Percentiles rank a stretch among this genome's conserved stretches.
phyloP scores from a whole-genome alignment of 2,888 invertebrate species.

The Bellardia bayeri region DNA sequence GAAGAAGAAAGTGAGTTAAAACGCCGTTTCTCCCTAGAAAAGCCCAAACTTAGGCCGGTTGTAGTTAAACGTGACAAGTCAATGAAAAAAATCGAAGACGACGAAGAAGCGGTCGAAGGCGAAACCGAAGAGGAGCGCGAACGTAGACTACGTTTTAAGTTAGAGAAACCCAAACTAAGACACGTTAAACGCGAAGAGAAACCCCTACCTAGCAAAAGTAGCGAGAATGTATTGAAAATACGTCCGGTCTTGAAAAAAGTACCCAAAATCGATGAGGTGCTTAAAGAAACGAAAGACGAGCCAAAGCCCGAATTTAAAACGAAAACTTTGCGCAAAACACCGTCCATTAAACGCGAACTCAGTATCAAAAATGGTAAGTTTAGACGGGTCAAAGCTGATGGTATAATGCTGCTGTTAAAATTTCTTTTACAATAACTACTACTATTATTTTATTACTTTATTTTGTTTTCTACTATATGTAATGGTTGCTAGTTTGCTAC shows the following conservation, averaged over 20 bases:
- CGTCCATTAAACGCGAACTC: slow-evolving; percentile 81
- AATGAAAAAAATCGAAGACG: slow-evolving; percentile 81
- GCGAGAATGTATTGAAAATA: slow-evolving; percentile 82
- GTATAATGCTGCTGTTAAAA: not conserved
- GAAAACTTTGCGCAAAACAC: slow-evolving; percentile 82
- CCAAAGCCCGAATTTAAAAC: slow-evolving; percentile 83
- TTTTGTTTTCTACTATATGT: not conserved
- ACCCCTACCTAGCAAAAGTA: slow-evolving; percentile 81
- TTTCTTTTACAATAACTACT: not conserved
- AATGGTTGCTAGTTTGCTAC: not conserved
- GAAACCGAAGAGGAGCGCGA: slow-evolving; percentile 83
- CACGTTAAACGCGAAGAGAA: slow-evolving; percentile 84
- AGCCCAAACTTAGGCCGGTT: slow-evolving; percentile 82
- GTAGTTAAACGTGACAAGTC: slow-evolving; percentile 83
- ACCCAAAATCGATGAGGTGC: slow-evolving; percentile 82
- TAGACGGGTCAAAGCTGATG: slow-evolving; percentile 40
- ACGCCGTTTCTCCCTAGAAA: slow-evolving; percentile 83
- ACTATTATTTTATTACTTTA: not conserved
- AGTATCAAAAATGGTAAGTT: slow-evolving; percentile 83
- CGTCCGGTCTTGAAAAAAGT: slow-evolving; percentile 83
- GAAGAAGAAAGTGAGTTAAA: slow-evolving; percentile 82
- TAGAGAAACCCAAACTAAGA: slow-evolving; percentile 82
- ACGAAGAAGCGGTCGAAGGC: slow-evolving; percentile 80
- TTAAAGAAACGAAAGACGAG: slow-evolving; percentile 81
- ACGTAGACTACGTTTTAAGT: slow-evolving; percentile 81